Evolutionary conservation across 1,140 invertebrate genomes (phyloP), one percentile per base, ranked within the genome.

Genomic region (Spodoptera litura): DNA sequence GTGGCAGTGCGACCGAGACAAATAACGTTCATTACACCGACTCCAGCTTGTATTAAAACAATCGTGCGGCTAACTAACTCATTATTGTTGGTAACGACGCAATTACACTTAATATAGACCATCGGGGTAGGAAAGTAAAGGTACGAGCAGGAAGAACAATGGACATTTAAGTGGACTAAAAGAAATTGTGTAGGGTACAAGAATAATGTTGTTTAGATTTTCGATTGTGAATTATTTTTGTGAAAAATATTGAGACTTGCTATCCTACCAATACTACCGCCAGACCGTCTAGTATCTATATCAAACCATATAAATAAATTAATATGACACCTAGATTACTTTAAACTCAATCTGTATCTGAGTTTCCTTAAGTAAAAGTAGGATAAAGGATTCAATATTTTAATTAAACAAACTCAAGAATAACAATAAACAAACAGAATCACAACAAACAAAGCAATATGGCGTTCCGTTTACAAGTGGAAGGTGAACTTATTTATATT

Each of bases 401-500:
- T 44, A 44, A 44, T 44, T 5, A 44, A 44, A 44, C 5, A 44
- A 9, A 55, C 12, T 31, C 52, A 15, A 15, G 12, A 15, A 4
- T 4, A 13, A 55, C 5, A 70, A 52, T 31, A 31, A 11, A 51
- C 66, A 52, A 31, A 56, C 38, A 71, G 51, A 35, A 73, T 73
- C 55, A 61, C n/a, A 51, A 64, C 27, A 35, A 61, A 35, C 56
- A 15, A 64, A 68, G 20, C 62, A 83, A 79, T 86, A 81, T 83
- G 74, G 62, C 80, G 72, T 58, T 71, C 78, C 66, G 78, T 85
- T 68, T 79, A 83, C 44, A 62, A 8, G 25, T 15, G 51, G 27
- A 75, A 59, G 58, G 81, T n/a, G 55, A 13, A 44, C 78, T 83
- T 83, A 84, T 85, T 85, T 87, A 87, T 81, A 86, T 78, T 83